A percentile compares a stretch with the other conserved stretches of the same genome.
Evolutionary conservation across 2,888 invertebrate species (phyloP).

Genomic region (Gymnoscelis rufifasciata): DNA sequence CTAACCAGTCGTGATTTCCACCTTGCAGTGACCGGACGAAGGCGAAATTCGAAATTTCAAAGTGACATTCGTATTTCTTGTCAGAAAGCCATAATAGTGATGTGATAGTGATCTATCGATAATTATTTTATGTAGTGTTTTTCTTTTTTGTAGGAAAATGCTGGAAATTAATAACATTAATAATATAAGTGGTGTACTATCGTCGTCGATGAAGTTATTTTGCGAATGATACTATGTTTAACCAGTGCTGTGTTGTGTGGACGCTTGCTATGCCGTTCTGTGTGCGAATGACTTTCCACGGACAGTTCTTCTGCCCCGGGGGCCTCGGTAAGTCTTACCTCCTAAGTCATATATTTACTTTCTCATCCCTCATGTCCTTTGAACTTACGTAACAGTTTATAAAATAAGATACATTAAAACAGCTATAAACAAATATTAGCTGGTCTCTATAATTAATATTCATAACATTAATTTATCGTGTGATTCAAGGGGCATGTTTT

Average conservation of each 20-base stretch:
- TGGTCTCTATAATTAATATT: slow-evolving; percentile 1
- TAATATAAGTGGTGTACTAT: slow-evolving; percentile 77
- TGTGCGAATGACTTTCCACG: slow-evolving; percentile 48
- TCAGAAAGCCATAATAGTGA: slow-evolving; percentile 49
- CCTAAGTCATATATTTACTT: slow-evolving; percentile 10
- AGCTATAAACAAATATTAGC: not conserved
- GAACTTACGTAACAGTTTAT: not conserved
- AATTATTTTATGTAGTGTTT: slow-evolving; percentile 54
- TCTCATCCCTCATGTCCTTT: not conserved
- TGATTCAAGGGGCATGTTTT: slow-evolving; percentile 17
- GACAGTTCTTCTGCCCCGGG: slow-evolving; percentile 37
- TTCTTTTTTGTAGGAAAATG: slow-evolving; percentile 78
- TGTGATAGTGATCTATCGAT: slow-evolving; percentile 62
- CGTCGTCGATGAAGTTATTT: slow-evolving; percentile 76
- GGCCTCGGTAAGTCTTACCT: slow-evolving; percentile 43
- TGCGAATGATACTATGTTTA: slow-evolving; percentile 76
- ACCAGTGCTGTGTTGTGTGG: slow-evolving; percentile 71
- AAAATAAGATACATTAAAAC: slow-evolving; percentile 1
- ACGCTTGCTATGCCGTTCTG: slow-evolving; percentile 66
- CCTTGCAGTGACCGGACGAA: slow-evolving; percentile 78
- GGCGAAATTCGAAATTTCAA: slow-evolving; percentile 70
- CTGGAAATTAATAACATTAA: slow-evolving; percentile 77
- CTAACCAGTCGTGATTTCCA: slow-evolving; percentile 77
- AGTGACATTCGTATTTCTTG: slow-evolving; percentile 49
- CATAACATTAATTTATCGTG: slow-evolving; percentile 10